Evolutionary conservation across 2,888 invertebrate species (phyloP).

Genomic region (Drosophila gaucha): DNA sequence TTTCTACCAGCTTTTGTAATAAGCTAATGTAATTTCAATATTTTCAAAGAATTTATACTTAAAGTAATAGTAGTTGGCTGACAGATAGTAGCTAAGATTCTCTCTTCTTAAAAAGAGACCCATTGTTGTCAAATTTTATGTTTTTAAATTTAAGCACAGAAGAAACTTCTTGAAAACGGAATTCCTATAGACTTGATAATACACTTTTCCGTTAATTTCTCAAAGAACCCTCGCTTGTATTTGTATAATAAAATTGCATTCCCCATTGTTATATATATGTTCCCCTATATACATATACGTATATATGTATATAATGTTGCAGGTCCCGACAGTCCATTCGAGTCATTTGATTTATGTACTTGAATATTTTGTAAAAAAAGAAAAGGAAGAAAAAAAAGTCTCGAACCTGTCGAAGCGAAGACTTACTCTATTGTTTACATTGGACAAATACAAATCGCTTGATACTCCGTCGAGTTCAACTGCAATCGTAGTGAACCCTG

Average conservation of each 20-base stretch:
- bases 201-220: neutral
- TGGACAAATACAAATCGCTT: conserved; percentile 71
- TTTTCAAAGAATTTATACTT: no score
- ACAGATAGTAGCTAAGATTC: no score
- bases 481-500: conserved; percentile 60
- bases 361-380: conserved; percentile 18
- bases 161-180: no score
- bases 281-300: conserved; percentile 14
- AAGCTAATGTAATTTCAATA: no score
- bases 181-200: no score
- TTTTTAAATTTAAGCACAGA: no score
- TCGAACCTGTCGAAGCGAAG: conserved; percentile 42
- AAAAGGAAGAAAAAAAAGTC: conserved; percentile 12
- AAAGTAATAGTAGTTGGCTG: no score
- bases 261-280: conserved; percentile 10
- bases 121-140: no score
- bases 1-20: no score
- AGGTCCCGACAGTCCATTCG: conserved; percentile 33
- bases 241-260: conserved; percentile 33
- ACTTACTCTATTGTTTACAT: conserved; percentile 44
- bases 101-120: no score
- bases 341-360: conserved; percentile 65
- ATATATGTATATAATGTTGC: conserved; percentile 23
- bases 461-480: conserved; percentile 55
- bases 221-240: neutral